Base-by-base conservation (phyloP, 2,888 invertebrate genomes). In the Atherix ibis region DNA sequence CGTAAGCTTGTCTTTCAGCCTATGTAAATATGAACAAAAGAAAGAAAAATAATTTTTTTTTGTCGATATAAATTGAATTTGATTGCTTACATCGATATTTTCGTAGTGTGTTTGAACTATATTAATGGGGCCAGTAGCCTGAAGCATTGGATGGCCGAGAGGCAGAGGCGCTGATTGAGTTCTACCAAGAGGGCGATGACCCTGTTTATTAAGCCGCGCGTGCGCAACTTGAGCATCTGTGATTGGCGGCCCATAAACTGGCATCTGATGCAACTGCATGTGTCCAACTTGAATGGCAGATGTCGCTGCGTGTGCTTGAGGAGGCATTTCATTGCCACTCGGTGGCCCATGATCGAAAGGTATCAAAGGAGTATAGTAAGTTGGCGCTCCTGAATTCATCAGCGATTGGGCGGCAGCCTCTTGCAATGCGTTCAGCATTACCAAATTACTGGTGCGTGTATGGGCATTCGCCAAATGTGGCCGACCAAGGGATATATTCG, bases 131-230 rank as follows among this genome's bases (percentile, higher is more conserved):
- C 65, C 63, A 19, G 49, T 47, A 4, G 59, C 58, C 32, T 70
- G 68, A 35, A 89, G 70, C 70, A 85, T 76, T 16, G 89, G 87
- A 64, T 89, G 87, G 2, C 89, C 89, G 36, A 92, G 65, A 17
- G 87, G 87, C 46, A 89, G 63, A 2, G 89, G 89, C 3, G 92
- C 92, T 29, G 92, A 92, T 64, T 94, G 92, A 38, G 94, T 94
- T 53, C 94, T 76, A 38, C 89, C 88, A 47, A 91, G 67, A 19
- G 87, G 87, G 33, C 87, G 66, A 44, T 81, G 81, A 48, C 73
- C 71, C 54, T 70, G 67, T 65, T 78, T 79, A 64, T 69, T 68
- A 37, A 80, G 68, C 48, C 78, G 68, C 44, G 72, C 72, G 52
- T 73, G 71, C 29, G 74, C 74, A 43, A 64, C 66, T 62, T 73